phyloP scores from a whole-genome alignment of 2,888 invertebrate species.

The Pandemis corylana region DNA sequence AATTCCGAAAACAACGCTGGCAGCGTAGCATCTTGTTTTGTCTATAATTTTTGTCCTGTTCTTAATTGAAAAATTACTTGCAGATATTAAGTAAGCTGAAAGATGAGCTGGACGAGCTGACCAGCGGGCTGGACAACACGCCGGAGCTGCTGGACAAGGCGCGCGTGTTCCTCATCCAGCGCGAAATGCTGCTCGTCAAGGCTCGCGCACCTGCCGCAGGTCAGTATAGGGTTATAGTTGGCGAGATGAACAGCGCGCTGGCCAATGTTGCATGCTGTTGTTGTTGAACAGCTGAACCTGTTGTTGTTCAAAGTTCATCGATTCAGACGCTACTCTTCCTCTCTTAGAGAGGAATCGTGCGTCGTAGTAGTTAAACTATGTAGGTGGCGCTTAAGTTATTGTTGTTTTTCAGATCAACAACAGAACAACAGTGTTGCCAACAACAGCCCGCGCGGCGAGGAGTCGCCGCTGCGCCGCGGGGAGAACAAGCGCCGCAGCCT shows the following conservation, averaged over 20 bases:
- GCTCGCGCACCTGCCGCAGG: constrained; percentile 79
- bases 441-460: constrained; percentile 62
- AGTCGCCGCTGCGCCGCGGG: constrained; percentile 86
- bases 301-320: too few relatives aligned
- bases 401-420: not conserved
- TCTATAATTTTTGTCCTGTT: not conserved
- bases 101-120: constrained; percentile 93
- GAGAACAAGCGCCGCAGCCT: constrained; percentile 91
- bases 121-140: constrained; percentile 85
- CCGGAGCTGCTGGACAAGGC: constrained; percentile 90
- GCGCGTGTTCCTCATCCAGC: constrained; percentile 90
- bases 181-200: constrained; percentile 91
- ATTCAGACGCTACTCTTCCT: too few relatives aligned
- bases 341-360: too few relatives aligned
- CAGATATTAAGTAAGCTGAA: constrained; percentile 86
- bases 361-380: too few relatives aligned
- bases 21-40: too few relatives aligned
- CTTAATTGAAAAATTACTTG: not conserved
- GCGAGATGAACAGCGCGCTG: too few relatives aligned
- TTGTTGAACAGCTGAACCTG: too few relatives aligned
- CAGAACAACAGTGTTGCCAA: constrained; percentile 2
- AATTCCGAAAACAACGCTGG: too few relatives aligned
- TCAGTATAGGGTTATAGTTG: constrained; percentile 43
- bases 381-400: too few relatives aligned
- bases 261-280: too few relatives aligned